Percentiles rank a stretch among this genome's conserved stretches.
Conservation (phyloP, 2,888 invertebrate species). For the Caradrina clavipalpis region DNA sequence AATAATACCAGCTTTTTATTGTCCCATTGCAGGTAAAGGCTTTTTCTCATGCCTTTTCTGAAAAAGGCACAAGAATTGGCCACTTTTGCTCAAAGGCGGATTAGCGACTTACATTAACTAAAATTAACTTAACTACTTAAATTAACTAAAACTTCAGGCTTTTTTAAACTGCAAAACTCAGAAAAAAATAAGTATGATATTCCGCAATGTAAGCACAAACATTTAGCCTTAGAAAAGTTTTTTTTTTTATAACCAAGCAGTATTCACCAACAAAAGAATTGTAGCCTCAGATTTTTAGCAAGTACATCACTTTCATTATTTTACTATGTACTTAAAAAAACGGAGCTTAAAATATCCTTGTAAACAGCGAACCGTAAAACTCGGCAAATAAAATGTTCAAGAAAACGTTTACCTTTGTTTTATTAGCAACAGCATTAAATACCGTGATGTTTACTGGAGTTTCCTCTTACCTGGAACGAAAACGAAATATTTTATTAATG, state of each 20-base stretch:
- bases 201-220: too few species aligned
- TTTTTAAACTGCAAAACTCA: too few species aligned
- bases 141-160: too few species aligned
- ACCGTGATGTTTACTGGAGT: conserved; percentile 18
- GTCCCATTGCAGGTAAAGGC: too few species aligned
- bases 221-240: background rate
- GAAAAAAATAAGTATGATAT: too few species aligned
- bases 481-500: conserved; percentile 33
- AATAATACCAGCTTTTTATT: too few species aligned
- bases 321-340: conserved; percentile 20
- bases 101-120: too few species aligned
- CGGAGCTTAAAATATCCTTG: conserved; percentile 27
- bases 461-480: conserved; percentile 60
- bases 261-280: conserved; percentile 19
- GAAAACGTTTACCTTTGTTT: conserved; percentile 57
- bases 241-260: background rate
- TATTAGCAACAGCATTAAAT: conserved; percentile 41
- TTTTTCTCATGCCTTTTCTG: too few species aligned
- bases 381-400: conserved; percentile 46
- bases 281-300: conserved; percentile 18
- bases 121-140: too few species aligned
- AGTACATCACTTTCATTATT: conserved; percentile 26
- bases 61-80: too few species aligned
- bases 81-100: too few species aligned
- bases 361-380: conserved; percentile 45